Evolutionary conservation across 2,797 vertebrate species (phyloP).

Genomic region (Sphenopsis melanotis): DNA sequence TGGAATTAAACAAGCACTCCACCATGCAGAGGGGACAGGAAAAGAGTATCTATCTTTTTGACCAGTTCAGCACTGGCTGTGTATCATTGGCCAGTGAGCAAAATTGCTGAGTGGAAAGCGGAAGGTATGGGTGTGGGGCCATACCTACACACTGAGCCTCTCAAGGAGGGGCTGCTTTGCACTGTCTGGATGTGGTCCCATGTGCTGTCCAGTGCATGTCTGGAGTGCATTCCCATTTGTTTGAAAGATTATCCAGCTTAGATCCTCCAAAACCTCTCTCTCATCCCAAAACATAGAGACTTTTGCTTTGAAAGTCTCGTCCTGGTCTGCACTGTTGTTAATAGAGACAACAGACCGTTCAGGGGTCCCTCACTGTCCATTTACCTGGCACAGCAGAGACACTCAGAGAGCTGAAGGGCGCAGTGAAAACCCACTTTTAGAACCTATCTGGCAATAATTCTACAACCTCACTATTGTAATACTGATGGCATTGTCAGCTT

Average conservation of each 20-base stretch:
- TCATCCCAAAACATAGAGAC: neutral
- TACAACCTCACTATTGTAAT: neutral
- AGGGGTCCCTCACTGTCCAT: neutral
- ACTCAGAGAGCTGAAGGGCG: neutral
- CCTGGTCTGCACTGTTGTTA: neutral
- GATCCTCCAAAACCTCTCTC: neutral
- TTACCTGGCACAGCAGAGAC: neutral
- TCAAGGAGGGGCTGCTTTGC: neutral
- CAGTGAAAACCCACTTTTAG: neutral
- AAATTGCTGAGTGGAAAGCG: neutral
- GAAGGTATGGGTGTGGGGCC: neutral
- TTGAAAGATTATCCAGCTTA: neutral
- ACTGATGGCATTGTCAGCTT: neutral
- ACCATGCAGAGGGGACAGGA: neutral
- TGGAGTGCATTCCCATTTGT: neutral
- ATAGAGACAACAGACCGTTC: neutral
- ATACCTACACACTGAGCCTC: neutral
- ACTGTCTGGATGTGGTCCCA: neutral
- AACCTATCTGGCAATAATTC: neutral
- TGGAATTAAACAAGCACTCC: neutral
- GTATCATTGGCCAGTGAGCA: neutral
- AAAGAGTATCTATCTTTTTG: neutral
- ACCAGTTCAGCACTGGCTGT: neutral
- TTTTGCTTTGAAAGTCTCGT: neutral
- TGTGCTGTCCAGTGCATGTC: fast-evolving